Evolutionary conservation across 1,140 invertebrate genomes (phyloP), one percentile per base, ranked within the genome.

Genomic region (Ericerus pela): DNA sequence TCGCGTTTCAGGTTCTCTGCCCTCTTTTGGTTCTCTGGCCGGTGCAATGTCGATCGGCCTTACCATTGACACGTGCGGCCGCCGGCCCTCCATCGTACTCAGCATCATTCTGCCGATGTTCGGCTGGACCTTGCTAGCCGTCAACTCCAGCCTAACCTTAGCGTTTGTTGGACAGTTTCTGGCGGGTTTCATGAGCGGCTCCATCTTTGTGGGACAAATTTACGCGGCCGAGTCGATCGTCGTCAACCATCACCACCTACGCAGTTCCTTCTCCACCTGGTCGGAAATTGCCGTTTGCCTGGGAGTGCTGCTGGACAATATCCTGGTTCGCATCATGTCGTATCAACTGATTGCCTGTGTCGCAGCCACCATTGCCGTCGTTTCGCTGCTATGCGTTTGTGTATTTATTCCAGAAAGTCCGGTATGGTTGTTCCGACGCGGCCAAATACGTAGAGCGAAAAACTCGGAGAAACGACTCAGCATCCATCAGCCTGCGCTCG

Each of bases 1-100:
- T 41, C n/a, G 5, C 59, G 37, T 72, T 69, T 54, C 62, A 77
- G 76, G 75, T 22, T 77, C 75, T 64, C 66, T 77, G 33, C 71
- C 75, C 2, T 71, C 73, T 31, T 69, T 79, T 62, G 67, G 70
- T 0, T 62, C 75, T 2, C 75, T 75, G 2, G 53, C 76, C 30
- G 76, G 76, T 29, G 71, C 73, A 0, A 55, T 76, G 0, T 54
- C 73, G 16, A 67, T 71, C 24, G 72, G 77, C 8, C 76, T 72
- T 51, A 57, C 78, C 18, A 77, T 82, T 69, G 80, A 84, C 61
- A 73, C 70, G 64, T 75, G 74, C 63, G 82, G 82, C 1, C 64
- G 81, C 12, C 79, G 76, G 66, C 31, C 62, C 68, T 69, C 75
- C 1, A 65, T 81, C 24, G 63, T 74, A n/a, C 58, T 71, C 2